Conservation (phyloP, 2,888 invertebrate species). For the Andrena praecox region DNA sequence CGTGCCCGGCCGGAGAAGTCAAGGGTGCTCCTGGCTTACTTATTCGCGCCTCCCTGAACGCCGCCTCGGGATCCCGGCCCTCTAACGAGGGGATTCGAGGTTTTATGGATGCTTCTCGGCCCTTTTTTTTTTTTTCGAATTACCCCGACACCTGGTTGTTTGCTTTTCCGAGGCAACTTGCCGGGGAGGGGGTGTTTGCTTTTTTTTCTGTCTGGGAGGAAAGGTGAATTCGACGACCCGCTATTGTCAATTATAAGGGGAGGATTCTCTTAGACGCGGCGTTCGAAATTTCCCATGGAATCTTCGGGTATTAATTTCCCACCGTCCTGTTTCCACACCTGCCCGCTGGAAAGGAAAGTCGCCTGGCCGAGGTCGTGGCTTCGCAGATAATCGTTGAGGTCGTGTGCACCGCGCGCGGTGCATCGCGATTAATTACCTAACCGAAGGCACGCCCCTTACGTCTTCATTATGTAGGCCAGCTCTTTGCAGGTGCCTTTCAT, state of each 20-base stretch:
- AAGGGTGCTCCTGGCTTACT: slow-evolving; percentile 63
- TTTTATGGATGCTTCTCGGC: slow-evolving; percentile 14
- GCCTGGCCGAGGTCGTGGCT: slow-evolving; percentile 12
- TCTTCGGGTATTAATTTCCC: slow-evolving; percentile 13
- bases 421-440: slow-evolving; percentile 73
- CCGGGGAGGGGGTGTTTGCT: neutral
- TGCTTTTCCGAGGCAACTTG: neutral
- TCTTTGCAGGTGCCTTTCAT: slow-evolving; percentile 79
- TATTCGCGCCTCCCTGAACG: slow-evolving; percentile 49
- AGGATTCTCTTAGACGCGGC: no score
- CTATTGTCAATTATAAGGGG: neutral
- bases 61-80: slow-evolving; percentile 25
- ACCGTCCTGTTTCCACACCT: slow-evolving; percentile 1
- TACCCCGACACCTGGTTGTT: neutral
- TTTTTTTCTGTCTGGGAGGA: neutral
- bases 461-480: slow-evolving; percentile 81
- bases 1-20: slow-evolving; percentile 72
- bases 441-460: slow-evolving; percentile 68
- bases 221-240: neutral
- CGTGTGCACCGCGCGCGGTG: slow-evolving; percentile 54
- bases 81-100: slow-evolving; percentile 18
- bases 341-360: slow-evolving; percentile 45
- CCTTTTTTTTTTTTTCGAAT: neutral
- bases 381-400: slow-evolving; percentile 39
- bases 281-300: no score